These are phyloP conservation scores for Dromiciops gliroides DNA, from an alignment of 2,113 vertebrate species.

Conservation along the genomic window DNA sequence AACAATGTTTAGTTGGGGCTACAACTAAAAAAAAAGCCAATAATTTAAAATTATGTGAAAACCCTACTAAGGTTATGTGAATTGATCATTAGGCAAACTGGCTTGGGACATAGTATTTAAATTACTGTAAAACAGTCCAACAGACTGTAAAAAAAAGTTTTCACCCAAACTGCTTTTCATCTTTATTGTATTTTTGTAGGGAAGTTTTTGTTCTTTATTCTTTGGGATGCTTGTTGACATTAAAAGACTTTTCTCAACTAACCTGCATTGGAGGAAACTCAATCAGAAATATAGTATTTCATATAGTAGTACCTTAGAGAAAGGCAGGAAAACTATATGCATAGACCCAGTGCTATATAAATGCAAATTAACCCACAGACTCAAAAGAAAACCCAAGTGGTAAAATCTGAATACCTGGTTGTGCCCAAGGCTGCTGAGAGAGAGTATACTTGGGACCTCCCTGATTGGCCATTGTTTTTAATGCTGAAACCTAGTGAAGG, in stretches of 20 bases:
- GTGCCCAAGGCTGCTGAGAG: constrained; percentile 97
- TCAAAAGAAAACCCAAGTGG: constrained; percentile 36
- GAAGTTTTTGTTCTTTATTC: background rate
- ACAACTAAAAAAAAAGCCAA: background rate
- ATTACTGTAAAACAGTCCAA: too few species aligned
- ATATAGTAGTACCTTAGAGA: background rate
- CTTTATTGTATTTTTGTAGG: constrained; percentile 9
- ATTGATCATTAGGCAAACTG: background rate
- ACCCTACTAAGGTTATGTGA: background rate
- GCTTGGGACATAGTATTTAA: background rate
- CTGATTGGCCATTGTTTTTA: constrained; percentile 94
- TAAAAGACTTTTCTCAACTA: background rate
- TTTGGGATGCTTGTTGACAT: constrained; percentile 45
- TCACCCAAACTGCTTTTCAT: background rate
- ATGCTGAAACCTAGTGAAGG: constrained; percentile 87
- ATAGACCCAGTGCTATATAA: background rate
- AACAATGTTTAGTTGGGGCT: background rate
- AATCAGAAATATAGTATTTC: background rate
- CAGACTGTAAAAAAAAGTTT: background rate
- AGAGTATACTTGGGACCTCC: constrained; percentile 96
- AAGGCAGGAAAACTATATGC: background rate
- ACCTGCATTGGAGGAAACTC: constrained; percentile 8
- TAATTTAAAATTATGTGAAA: background rate
- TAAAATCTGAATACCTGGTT: constrained; percentile 89
- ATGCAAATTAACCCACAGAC: constrained; percentile 21